phyloP scores from a whole-genome alignment of 2,113 vertebrate species.

The Smithornis capensis region DNA sequence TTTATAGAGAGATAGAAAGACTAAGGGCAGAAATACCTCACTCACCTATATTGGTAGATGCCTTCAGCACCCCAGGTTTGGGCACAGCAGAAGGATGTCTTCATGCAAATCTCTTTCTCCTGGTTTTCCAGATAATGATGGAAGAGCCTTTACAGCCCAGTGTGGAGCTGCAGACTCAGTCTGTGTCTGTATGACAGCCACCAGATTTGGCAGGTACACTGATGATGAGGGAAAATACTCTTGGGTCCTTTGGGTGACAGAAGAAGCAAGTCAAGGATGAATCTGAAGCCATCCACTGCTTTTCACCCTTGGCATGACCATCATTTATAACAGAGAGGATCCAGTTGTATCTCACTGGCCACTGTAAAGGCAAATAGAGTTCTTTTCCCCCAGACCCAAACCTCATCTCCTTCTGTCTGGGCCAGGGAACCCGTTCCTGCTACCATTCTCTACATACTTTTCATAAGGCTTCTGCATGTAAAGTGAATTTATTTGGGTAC shows the following conservation, averaged over 20 bases:
- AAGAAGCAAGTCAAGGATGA: neutral
- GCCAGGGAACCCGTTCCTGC: neutral
- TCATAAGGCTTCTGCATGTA: neutral
- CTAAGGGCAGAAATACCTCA: neutral
- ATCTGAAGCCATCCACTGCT: neutral
- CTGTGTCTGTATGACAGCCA: neutral
- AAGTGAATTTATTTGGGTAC: neutral
- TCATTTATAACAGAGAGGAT: neutral
- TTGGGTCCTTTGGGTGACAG: neutral
- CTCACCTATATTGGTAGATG: fast-evolving
- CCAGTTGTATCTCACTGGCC: neutral
- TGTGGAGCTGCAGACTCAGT: neutral
- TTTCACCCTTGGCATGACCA: neutral
- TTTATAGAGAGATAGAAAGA: neutral
- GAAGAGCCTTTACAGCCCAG: too few relatives aligned
- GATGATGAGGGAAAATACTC: neutral
- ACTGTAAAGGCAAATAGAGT: neutral
- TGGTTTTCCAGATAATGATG: neutral
- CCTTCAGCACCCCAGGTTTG: neutral
- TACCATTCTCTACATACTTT: neutral
- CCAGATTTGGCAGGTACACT: neutral
- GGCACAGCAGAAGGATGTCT: too few relatives aligned
- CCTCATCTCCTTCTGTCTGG: neutral
- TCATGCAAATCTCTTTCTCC: fast-evolving
- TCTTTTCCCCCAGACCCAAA: neutral